phyloP scores from a whole-genome alignment of 2,888 invertebrate genomes.

The Synergus itoensis region DNA sequence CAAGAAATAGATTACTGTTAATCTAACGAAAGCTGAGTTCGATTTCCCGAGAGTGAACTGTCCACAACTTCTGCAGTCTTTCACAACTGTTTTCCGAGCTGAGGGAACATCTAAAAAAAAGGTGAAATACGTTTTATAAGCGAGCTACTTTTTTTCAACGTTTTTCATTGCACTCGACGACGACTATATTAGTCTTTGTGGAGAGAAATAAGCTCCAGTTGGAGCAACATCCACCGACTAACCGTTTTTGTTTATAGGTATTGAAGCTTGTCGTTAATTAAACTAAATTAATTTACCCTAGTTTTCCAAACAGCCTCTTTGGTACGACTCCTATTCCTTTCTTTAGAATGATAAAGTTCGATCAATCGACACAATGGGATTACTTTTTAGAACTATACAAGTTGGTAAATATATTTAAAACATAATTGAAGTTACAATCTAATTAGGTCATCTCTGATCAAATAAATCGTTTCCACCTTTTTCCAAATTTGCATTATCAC shows the following conservation, averaged over 20 bases:
- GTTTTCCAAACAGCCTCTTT: not conserved
- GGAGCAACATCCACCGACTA: not conserved
- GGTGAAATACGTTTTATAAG: constrained; percentile 18
- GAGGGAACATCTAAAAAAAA: not conserved
- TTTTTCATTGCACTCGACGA: constrained; percentile 8
- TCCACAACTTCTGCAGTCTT: constrained; percentile 26
- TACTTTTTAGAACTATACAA: no score
- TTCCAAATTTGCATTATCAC: no score
- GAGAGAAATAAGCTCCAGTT: not conserved
- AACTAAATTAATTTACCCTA: constrained; percentile 5
- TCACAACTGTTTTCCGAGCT: constrained; percentile 30
- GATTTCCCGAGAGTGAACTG: constrained; percentile 33
- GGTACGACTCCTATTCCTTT: not conserved
- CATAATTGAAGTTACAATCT: no score
- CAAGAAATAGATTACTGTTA: not conserved
- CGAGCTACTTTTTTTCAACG: not conserved
- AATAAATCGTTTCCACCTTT: no score
- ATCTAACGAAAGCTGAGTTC: constrained; percentile 27
- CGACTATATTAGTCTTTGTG: constrained; percentile 5
- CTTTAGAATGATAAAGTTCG: not conserved
- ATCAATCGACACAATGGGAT: not conserved
- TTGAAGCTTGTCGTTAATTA: not conserved
- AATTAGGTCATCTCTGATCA: no score
- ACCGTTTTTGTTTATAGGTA: not conserved
- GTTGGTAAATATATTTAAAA: no score